Base-by-base conservation (phyloP, 2,888 invertebrate genomes). In the Eupeodes luniger region DNA sequence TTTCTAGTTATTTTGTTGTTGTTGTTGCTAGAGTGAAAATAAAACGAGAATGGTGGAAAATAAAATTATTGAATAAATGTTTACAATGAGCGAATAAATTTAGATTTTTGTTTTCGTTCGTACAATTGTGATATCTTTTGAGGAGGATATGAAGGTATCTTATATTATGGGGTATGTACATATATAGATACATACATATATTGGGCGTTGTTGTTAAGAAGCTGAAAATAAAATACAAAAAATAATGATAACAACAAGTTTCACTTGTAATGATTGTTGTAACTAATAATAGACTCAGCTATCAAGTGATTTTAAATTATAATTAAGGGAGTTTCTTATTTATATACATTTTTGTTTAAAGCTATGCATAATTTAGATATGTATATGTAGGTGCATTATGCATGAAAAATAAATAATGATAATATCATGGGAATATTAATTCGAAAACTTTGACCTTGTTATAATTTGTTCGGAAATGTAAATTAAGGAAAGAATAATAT, bases 31-130 rank as follows among this genome's bases (percentile, higher is more conserved):
- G 70, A 55, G 16, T 70, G 40, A 55, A 69, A 69, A 69, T 69
- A 53, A 51, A 69, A 53, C 9, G 11, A 12, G 53, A 55, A 27
- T 40, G 19, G 11, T 27, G 27, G 27, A 27, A 10, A 64, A 40
- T 44, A 44, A 14, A 6, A 44, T 27, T 27, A 12, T 14, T 49
- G 70, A 55, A 70, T 70, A 70, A 57, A 69, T 53, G 67, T 53
- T 69, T 69, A 69, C 67, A 53, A 69, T 40, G 53, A 53, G 67
- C 36, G 53, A 53, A 69, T 67, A 67, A 69, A 53, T 69, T 69
- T 70, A 55, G 70, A 70, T 40, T 70, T 53, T 51, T 34, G 4
- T 36, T 66, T 67, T 51, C 34, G 53, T 40, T 55, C 40, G 19
- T 55, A 44, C 40, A 9, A 40, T 7, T 70, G 19, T 27, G 11